Base-by-base conservation (phyloP, 2,113 vertebrate species). In the Hyaena hyaena region DNA sequence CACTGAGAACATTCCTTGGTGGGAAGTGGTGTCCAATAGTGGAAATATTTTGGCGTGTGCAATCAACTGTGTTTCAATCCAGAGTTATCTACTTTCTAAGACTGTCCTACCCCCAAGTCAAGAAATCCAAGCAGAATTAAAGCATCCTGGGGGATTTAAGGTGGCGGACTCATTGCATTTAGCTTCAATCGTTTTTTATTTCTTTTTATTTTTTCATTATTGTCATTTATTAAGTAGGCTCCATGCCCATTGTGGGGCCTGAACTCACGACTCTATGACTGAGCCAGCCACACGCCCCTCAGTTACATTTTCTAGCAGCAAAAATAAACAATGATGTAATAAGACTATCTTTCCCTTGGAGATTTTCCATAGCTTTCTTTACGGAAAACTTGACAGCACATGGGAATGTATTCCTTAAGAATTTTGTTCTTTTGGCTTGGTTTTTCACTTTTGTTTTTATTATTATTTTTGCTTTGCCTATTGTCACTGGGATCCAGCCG, bases 311-410 rank as follows among this genome's bases (percentile, higher is more conserved):
- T 53, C 88, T 85, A 92, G 35, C 4, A 43, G 73, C n/a, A 93
- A 92, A 97, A 93, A 82, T 71, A 55, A 88, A 69, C 31, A 77
- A 39, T 66, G 48, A 96, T 50, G 10, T 82, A 90, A 94, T 90
- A 15, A 95, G 93, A 95, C 90, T 21, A 28, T 92, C 45, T 91
- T 93, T 94, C 76, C 11, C 71, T 50, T 91, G 35, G 92, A 96
- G 76, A 74, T 61, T 96, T 96, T 90, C 90, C 61, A 93, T 35
- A 91, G 55, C 35, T 92, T 97, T 95, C 82, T 43, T 88, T 93
- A 45, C 91, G 77, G 87, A 91, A 93, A 71, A 12, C 28, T 73
- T 85, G 82, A 68, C 61, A 91, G 77, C 28, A 73, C 31, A 8
- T 69, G 39, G 31, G 43, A 95, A 77, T 92, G 14, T 48, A 28